Evolutionary conservation across 2,888 invertebrate genomes (phyloP).

Genomic region (Sclerodermus sp.): DNA sequence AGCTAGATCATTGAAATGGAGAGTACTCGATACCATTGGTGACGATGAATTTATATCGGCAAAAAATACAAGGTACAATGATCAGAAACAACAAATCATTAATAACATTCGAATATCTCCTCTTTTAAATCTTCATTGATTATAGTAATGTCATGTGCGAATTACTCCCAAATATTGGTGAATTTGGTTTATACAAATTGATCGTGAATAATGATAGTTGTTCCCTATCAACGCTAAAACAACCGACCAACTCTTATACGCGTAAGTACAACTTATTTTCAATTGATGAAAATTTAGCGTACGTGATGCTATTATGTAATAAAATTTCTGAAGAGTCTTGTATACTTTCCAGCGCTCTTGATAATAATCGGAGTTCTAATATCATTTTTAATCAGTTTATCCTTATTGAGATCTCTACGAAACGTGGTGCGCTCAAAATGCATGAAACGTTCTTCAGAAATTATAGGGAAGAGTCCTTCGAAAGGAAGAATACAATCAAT

Average conservation of each 20-base stretch:
- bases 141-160: conserved; percentile 66
- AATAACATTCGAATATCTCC: not conserved
- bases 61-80: conserved; percentile 42
- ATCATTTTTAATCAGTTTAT: conserved; percentile 27
- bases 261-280: conserved; percentile 60
- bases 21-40: conserved; percentile 60
- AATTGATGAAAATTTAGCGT: conserved; percentile 1
- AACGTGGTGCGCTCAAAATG: conserved; percentile 18
- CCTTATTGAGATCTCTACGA: conserved; percentile 21
- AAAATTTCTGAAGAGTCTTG: no score
- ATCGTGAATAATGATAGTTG: conserved; percentile 62
- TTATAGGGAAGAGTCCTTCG: conserved; percentile 34
- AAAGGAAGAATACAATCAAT: conserved; percentile 67
- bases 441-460: conserved; percentile 7
- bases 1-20: conserved; percentile 61
- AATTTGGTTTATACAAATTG: conserved; percentile 75
- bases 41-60: conserved; percentile 59
- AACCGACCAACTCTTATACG: conserved; percentile 72
- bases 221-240: conserved; percentile 61
- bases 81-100: conserved; percentile 3
- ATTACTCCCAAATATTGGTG: conserved; percentile 63
- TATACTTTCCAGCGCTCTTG: conserved; percentile 35
- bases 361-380: conserved; percentile 34
- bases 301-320: no score
- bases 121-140: conserved; percentile 10